Conservation (phyloP, 2,113 vertebrate species). For the Micronisus gabar region DNA sequence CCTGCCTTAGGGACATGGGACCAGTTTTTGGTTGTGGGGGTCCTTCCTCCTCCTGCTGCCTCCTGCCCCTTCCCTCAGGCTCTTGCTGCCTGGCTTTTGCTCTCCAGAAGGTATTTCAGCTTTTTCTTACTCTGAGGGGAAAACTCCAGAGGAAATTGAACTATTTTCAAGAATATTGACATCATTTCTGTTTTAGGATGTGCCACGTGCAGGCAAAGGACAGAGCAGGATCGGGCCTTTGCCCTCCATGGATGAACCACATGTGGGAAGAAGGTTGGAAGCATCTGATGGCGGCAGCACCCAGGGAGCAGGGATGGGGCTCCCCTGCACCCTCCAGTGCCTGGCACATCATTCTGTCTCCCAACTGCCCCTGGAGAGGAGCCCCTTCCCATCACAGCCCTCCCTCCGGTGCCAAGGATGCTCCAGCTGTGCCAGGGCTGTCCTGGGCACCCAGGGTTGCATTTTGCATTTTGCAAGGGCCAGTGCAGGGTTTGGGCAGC, state of each 20-base stretch:
- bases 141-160: constrained; percentile 11
- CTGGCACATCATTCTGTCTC: not conserved
- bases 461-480: not conserved
- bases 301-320: too few species aligned
- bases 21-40: rapidly evolving
- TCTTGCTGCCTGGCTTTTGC: not conserved
- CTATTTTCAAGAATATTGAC: not conserved
- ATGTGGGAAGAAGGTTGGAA: not conserved
- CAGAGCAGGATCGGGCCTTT: not conserved
- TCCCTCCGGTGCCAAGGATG: not conserved
- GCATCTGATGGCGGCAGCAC: rapidly evolving
- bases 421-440: not conserved
- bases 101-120: not conserved
- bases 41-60: not conserved
- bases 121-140: not conserved
- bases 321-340: not conserved
- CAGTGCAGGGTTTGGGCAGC: not conserved
- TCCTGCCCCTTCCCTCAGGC: not conserved
- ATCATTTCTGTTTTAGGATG: not conserved
- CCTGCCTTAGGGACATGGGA: rapidly evolving
- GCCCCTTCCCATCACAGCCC: not conserved
- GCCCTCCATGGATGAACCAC: rapidly evolving
- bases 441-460: rapidly evolving
- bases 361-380: rapidly evolving
- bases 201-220: not conserved